Evolutionary conservation across 2,797 vertebrate species (phyloP).

Genomic region (Artibeus lituratus): DNA sequence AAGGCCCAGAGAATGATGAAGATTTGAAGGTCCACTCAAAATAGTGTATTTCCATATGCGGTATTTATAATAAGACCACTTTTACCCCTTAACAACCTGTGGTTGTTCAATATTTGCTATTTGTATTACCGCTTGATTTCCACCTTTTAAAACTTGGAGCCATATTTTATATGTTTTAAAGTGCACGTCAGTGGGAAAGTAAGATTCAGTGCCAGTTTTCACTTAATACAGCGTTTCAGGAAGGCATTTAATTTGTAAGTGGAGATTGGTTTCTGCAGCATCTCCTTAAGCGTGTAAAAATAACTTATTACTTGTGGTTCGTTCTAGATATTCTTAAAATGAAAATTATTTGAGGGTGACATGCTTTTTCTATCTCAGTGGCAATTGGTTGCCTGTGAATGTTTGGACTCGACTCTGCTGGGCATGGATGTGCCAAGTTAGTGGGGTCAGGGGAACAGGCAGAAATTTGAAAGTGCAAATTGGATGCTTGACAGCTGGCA

Average conservation of each 20-base stretch:
- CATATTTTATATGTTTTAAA: not conserved
- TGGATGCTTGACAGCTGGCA: conserved; percentile 68
- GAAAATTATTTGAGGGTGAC: not conserved
- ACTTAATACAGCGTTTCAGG: not conserved
- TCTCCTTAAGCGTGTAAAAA: not conserved
- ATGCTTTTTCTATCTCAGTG: not conserved
- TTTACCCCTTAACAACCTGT: not conserved
- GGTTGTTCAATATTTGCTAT: not conserved
- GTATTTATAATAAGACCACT: not conserved
- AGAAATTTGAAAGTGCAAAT: conserved; percentile 59
- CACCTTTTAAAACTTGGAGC: not conserved
- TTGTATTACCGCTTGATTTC: not conserved
- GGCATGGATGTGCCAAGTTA: not conserved
- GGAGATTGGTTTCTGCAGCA: not conserved
- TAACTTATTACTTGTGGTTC: not conserved
- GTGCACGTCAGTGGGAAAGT: not conserved
- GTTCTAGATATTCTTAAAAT: not conserved
- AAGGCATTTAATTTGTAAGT: not conserved
- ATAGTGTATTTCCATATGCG: not conserved
- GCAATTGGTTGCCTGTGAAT: not conserved
- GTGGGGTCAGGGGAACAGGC: conserved; percentile 13
- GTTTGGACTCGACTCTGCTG: not conserved
- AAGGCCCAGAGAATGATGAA: not conserved
- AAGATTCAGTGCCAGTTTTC: not conserved
- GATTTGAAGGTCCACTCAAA: not conserved